Conservation (phyloP, 2,113 vertebrate species). For the Crotalus horridus region DNA sequence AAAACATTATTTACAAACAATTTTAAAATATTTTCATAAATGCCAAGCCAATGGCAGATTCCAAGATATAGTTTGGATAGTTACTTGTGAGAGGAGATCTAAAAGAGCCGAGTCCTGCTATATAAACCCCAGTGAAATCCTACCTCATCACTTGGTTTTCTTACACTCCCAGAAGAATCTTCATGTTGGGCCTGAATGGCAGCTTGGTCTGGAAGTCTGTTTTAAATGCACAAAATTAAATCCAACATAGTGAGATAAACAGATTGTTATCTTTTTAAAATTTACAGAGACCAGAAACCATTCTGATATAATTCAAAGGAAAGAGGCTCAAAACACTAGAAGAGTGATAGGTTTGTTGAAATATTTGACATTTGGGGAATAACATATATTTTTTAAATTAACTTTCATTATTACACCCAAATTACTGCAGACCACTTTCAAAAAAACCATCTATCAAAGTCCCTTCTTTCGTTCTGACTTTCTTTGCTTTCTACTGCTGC, state of each 20-base stretch:
- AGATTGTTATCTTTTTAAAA: conserved; percentile 19
- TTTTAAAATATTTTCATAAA: background rate
- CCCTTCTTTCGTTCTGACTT: background rate
- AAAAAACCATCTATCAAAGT: background rate
- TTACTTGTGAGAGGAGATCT: background rate
- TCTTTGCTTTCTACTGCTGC: background rate
- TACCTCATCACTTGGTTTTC: conserved; percentile 71
- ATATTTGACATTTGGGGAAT: background rate
- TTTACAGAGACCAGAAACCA: background rate
- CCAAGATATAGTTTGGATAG: background rate
- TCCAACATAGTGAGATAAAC: conserved; percentile 24
- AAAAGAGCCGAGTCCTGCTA: background rate
- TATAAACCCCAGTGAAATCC: conserved; percentile 17
- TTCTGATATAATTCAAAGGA: background rate
- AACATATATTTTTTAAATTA: background rate
- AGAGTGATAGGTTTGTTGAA: background rate
- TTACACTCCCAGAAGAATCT: conserved; percentile 64
- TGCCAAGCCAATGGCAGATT: background rate
- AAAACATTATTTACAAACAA: background rate
- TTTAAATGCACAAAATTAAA: conserved; percentile 48
- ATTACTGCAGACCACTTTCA: background rate
- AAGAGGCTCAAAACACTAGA: background rate
- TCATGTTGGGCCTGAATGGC: conserved; percentile 61
- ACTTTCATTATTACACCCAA: background rate
- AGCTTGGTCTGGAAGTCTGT: conserved; percentile 63